Conservation (phyloP, 1,140 invertebrate species). For the Caenorhabditis tropicalis region DNA sequence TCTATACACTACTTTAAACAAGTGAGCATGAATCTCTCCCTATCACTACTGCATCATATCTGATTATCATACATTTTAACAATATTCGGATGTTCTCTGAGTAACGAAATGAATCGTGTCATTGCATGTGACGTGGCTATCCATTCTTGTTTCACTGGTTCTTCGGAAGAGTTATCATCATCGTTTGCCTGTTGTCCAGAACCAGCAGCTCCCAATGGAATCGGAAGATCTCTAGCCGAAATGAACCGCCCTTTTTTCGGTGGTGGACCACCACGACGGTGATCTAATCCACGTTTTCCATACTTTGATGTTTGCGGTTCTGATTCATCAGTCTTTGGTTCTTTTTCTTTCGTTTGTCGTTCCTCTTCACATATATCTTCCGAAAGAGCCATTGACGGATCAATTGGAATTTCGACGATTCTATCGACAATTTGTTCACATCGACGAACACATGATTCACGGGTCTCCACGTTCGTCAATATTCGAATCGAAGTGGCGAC, state of each 20-base stretch:
- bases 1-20: no score
- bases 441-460: neutral
- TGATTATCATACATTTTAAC: slow-evolving; percentile 8
- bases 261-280: neutral
- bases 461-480: neutral
- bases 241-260: slow-evolving; percentile 18
- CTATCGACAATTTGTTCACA: slow-evolving; percentile 29
- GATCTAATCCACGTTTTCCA: neutral
- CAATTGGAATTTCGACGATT: neutral
- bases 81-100: slow-evolving; percentile 20
- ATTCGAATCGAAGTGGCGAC: neutral
- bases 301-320: neutral
- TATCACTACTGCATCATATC: no score
- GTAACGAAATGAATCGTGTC: neutral
- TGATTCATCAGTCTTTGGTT: neutral
- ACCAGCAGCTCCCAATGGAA: neutral
- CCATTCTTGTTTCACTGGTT: neutral
- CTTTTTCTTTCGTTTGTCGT: neutral
- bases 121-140: slow-evolving; percentile 17
- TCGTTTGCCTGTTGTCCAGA: neutral
- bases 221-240: neutral
- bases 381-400: neutral
- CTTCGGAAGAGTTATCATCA: neutral
- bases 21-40: no score
- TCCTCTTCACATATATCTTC: slow-evolving; percentile 26